Evolutionary conservation across 2,888 invertebrate species (phyloP).

Genomic region (Drosophila phalerata): DNA sequence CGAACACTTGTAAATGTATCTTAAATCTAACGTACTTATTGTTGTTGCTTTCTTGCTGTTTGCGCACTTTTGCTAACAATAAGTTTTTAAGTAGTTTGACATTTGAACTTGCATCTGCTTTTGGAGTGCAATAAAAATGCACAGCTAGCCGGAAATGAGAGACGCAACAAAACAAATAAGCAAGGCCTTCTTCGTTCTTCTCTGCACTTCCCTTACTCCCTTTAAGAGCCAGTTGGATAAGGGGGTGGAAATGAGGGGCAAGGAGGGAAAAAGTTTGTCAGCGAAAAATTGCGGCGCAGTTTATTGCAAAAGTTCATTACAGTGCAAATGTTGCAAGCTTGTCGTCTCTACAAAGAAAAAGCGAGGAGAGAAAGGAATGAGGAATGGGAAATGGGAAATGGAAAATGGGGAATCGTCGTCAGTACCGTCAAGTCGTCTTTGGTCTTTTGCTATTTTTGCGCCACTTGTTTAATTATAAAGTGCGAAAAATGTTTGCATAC

Average conservation of each 20-base stretch:
- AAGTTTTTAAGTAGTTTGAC: conserved; percentile 81
- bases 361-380: not conserved
- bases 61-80: conserved; percentile 76
- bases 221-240: not conserved
- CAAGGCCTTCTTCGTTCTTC: conserved; percentile 17
- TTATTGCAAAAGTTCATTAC: conserved; percentile 81
- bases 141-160: conserved; percentile 78
- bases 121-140: conserved; percentile 77
- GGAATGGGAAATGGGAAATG: not conserved
- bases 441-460: conserved; percentile 59
- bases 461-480: conserved; percentile 80
- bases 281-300: conserved; percentile 80
- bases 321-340: conserved; percentile 77
- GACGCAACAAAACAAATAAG: conserved; percentile 75
- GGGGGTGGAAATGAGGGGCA: not conserved
- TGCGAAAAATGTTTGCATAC: conserved; percentile 80
- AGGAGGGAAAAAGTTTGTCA: conserved; percentile 70
- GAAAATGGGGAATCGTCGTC: not conserved
- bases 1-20: conserved; percentile 1
- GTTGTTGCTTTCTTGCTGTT: conserved; percentile 30
- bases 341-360: conserved; percentile 25
- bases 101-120: conserved; percentile 77
- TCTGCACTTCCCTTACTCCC: not conserved
- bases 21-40: conserved; percentile 15
- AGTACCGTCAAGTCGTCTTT: conserved; percentile 61